phyloP scores from a whole-genome alignment of 2,888 invertebrate species.

The Tromatobia lineatoria region DNA sequence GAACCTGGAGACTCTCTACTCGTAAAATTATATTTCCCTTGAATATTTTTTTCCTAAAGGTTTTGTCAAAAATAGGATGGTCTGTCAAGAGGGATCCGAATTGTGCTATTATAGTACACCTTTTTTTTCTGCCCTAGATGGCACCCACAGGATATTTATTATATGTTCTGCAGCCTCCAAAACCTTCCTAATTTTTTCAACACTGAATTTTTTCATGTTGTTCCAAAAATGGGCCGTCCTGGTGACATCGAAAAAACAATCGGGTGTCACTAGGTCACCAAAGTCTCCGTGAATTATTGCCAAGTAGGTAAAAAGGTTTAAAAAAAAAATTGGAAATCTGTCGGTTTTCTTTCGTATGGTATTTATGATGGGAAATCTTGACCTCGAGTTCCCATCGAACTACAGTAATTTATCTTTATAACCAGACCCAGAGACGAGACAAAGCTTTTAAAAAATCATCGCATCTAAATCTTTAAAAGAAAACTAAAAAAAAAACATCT shows the following conservation, averaged over 20 bases:
- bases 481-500: neutral
- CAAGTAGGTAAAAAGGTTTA: conserved; percentile 10
- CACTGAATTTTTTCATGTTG: conserved; percentile 13
- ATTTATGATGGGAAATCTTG: conserved; percentile 52
- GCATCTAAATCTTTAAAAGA: neutral
- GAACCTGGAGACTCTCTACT: conserved; percentile 2
- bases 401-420: conserved; percentile 6
- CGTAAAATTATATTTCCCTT: conserved; percentile 33
- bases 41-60: neutral
- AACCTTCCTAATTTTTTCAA: conserved; percentile 44
- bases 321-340: conserved; percentile 48
- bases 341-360: conserved; percentile 25
- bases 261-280: conserved; percentile 61
- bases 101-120: conserved; percentile 1
- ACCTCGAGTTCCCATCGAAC: conserved; percentile 29
- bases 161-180: neutral
- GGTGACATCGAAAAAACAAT: conserved; percentile 50
- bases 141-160: neutral
- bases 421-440: neutral
- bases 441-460: conserved; percentile 24
- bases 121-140: neutral
- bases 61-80: conserved; percentile 7
- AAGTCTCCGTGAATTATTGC: conserved; percentile 11
- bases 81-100: conserved; percentile 8
- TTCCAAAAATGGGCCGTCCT: conserved; percentile 23